Evolutionary conservation across 1,140 invertebrate genomes (phyloP).

Genomic region (Zaprionus nigranus): DNA sequence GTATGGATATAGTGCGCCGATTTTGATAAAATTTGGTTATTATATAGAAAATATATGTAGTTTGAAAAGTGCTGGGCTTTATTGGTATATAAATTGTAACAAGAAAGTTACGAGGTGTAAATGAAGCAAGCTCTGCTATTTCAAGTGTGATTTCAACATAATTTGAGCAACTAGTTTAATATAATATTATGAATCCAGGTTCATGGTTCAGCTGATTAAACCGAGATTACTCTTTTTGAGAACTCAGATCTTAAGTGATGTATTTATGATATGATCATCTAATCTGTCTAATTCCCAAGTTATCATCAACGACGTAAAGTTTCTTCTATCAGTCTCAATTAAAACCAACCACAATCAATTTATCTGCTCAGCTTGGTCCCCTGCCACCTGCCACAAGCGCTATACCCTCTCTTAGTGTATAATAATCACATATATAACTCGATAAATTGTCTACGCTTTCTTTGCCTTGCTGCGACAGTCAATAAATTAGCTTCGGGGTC

Average conservation of each 20-base stretch:
- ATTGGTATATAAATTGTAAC: neutral
- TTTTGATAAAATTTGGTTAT: neutral
- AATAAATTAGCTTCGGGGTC: conserved; percentile 22
- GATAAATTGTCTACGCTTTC: neutral
- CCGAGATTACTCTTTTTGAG: no score
- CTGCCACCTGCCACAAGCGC: neutral
- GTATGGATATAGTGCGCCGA: neutral
- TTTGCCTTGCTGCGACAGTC: conserved; percentile 4
- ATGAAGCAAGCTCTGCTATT: neutral
- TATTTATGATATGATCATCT: neutral
- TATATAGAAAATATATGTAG: neutral
- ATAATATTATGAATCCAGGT: neutral
- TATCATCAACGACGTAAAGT: neutral
- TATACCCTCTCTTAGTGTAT: neutral
- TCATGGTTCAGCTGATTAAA: no score
- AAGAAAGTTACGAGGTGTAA: neutral
- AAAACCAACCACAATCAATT: neutral
- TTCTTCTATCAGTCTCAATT: neutral
- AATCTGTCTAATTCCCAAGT: neutral
- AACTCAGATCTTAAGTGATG: no score
- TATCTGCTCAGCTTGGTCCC: neutral
- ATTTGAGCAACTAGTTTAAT: neutral
- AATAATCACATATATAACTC: conserved; percentile 3
- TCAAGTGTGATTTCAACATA: neutral
- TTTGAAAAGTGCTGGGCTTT: neutral